phyloP scores from a whole-genome alignment of 1,140 invertebrate genomes.

The Leptinotarsa texana region DNA sequence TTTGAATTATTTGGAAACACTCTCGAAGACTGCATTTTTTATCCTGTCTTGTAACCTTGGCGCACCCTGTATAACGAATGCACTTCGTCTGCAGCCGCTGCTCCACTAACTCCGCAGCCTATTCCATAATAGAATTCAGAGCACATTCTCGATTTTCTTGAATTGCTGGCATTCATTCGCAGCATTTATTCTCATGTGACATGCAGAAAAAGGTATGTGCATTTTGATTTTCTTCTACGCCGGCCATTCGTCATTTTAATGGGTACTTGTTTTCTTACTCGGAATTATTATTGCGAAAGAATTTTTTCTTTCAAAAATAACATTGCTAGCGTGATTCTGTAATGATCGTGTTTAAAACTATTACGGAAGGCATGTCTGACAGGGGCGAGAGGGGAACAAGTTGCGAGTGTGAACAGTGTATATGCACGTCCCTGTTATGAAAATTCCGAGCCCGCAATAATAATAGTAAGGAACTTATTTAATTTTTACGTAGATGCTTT shows the following conservation, averaged over 20 bases:
- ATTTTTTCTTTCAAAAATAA: constrained; percentile 31
- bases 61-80: too few species aligned
- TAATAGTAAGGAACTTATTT: neutral
- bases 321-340: constrained; percentile 41
- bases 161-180: constrained; percentile 37
- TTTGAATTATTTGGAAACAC: too few species aligned
- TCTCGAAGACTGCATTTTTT: too few species aligned
- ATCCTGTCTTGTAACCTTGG: too few species aligned
- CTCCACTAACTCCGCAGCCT: neutral
- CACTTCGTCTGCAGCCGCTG: neutral
- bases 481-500: neutral
- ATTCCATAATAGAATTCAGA: constrained; percentile 36
- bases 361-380: constrained; percentile 2
- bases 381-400: neutral
- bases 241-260: constrained; percentile 45
- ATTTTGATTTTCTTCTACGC: constrained; percentile 45
- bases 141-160: constrained; percentile 37
- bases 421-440: constrained; percentile 12
- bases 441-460: constrained; percentile 9
- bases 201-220: constrained; percentile 45
- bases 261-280: constrained; percentile 41
- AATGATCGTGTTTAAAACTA: constrained; percentile 32
- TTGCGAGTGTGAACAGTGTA: neutral
- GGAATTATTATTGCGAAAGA: constrained; percentile 42
- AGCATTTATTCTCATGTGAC: constrained; percentile 34